phyloP scores from a whole-genome alignment of 2,113 vertebrate genomes.

The Passer montanus region DNA sequence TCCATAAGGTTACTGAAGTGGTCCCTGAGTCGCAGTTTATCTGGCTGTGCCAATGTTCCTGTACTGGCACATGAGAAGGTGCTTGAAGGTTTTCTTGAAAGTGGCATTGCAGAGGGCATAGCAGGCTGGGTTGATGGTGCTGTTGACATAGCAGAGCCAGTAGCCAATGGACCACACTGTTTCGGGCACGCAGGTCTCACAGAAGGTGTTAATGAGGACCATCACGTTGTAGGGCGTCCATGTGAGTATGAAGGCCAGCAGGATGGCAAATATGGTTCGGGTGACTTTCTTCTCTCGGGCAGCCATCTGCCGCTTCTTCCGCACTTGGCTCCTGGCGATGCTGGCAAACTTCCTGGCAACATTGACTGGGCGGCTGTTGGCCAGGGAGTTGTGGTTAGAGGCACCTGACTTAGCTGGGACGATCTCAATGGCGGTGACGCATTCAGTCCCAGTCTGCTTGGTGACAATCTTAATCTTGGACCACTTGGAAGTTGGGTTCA shows the following conservation, averaged over 20 bases:
- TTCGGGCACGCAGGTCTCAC: conserved; percentile 90
- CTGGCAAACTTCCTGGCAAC: conserved; percentile 97
- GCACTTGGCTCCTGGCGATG: conserved; percentile 95
- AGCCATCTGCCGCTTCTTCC: conserved; percentile 96
- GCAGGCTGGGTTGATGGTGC: conserved; percentile 97
- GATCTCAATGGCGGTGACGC: conserved; percentile 95
- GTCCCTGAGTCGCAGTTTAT: conserved; percentile 75
- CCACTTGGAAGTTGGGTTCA: conserved; percentile 85
- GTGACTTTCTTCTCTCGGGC: conserved; percentile 98
- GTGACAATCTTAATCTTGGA: conserved; percentile 99
- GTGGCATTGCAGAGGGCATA: conserved; percentile 98
- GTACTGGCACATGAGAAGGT: conserved; percentile 96
- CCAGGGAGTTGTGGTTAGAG: conserved; percentile 80
- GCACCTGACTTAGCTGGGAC: conserved; percentile 83
- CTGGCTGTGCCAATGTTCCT: conserved; percentile 93
- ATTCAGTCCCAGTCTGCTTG: conserved; percentile 91
- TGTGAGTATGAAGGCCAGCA: conserved; percentile 96
- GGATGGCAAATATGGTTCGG: conserved; percentile 97
- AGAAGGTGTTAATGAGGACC: conserved; percentile 98
- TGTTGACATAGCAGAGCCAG: conserved; percentile 99
- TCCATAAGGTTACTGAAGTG: background rate
- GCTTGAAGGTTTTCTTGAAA: conserved; percentile 99
- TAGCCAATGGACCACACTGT: conserved; percentile 96
- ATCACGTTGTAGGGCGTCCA: conserved; percentile 99
- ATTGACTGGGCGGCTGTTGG: conserved; percentile 82